phyloP scores from a whole-genome alignment of 2,888 invertebrate genomes.

The Azorinus chamasolen region DNA sequence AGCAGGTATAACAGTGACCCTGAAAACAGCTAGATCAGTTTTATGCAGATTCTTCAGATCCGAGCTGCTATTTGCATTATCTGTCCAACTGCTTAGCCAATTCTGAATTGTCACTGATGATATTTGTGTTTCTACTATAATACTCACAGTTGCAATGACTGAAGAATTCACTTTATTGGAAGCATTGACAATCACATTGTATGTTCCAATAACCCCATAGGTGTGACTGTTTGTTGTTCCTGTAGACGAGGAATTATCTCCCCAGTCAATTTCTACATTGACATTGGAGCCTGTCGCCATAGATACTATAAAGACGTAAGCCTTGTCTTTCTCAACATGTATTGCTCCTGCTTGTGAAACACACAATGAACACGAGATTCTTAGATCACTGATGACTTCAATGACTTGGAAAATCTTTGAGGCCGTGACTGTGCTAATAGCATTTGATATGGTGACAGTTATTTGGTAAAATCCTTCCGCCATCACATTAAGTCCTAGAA shows the following conservation, averaged over 20 bases:
- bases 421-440: constrained; percentile 47
- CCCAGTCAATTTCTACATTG: constrained; percentile 56
- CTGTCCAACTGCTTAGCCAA: too few species aligned
- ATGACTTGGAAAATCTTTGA: constrained; percentile 57
- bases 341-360: constrained; percentile 39
- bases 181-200: constrained; percentile 60
- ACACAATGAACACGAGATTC: constrained; percentile 57
- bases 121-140: constrained; percentile 55
- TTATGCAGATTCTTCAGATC: constrained; percentile 21
- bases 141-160: constrained; percentile 11
- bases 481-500: constrained; percentile 20
- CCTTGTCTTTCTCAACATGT: constrained; percentile 60
- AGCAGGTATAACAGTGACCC: constrained; percentile 20
- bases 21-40: constrained; percentile 19
- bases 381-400: constrained; percentile 59
- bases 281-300: constrained; percentile 54
- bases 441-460: constrained; percentile 62
- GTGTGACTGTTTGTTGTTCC: constrained; percentile 32
- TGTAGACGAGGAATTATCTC: constrained; percentile 40
- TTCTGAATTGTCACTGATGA: constrained; percentile 23
- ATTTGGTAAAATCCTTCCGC: constrained; percentile 53
- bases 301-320: constrained; percentile 53
- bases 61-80: too few species aligned
- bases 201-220: constrained; percentile 42
- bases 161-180: constrained; percentile 48